These are phyloP conservation scores for Epinotia demarniana DNA, from an alignment of 2,888 invertebrate genomes.

Conservation along the genomic window DNA sequence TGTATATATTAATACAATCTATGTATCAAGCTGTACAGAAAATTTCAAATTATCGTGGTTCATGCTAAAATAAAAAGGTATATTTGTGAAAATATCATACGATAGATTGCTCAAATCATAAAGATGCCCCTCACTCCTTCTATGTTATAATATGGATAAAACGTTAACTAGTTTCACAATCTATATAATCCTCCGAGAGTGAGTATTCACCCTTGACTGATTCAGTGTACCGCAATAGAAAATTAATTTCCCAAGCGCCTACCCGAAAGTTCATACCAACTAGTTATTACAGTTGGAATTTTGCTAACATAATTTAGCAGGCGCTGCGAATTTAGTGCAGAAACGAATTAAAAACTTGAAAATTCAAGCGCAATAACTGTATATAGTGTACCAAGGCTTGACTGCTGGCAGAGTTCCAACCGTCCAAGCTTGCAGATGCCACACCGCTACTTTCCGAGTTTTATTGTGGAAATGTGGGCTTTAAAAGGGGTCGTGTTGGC, in stretches of 20 bases:
- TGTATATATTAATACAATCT: no score
- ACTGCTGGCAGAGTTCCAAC: constrained; percentile 22
- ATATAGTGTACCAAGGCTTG: constrained; percentile 41
- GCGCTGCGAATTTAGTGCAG: constrained; percentile 17
- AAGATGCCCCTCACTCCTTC: no score
- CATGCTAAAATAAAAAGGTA: no score
- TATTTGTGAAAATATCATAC: no score
- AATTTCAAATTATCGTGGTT: no score
- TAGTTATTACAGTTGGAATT: neutral
- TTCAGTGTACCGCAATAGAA: neutral
- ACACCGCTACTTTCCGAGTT: constrained; percentile 25
- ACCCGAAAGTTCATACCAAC: constrained; percentile 6
- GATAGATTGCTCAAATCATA: no score
- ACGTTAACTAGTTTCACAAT: no score
- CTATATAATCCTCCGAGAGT: neutral
- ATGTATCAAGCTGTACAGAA: no score
- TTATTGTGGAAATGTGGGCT: constrained; percentile 30
- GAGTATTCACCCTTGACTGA: neutral
- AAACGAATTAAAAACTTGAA: constrained; percentile 11
- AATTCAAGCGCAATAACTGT: constrained; percentile 8
- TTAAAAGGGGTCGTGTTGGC: constrained; percentile 12
- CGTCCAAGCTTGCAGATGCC: constrained; percentile 31
- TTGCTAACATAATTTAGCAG: constrained; percentile 37
- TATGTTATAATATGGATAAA: no score
- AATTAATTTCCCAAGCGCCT: neutral